Conservation (phyloP, 2,888 invertebrate species). For the Idaea aversata region DNA sequence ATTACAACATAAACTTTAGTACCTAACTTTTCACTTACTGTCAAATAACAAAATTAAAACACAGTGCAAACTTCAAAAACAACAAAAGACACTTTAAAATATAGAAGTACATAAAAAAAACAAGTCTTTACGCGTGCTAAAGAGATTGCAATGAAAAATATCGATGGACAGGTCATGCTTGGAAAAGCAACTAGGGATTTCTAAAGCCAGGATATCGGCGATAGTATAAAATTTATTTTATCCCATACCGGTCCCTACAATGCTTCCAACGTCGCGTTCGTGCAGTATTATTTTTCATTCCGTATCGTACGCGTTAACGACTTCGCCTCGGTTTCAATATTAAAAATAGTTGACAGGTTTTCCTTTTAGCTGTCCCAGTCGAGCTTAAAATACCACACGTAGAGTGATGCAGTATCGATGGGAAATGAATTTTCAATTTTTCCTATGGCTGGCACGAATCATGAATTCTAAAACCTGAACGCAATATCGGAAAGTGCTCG, state of each 20-base stretch:
- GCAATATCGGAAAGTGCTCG: not conserved
- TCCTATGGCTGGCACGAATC: not conserved
- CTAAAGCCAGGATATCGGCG: conserved; percentile 35
- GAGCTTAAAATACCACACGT: conserved; percentile 5
- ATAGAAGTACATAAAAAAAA: not conserved
- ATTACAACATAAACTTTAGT: not conserved
- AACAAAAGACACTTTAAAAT: not conserved
- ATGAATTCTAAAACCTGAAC: not conserved
- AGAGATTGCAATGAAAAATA: conserved; percentile 12
- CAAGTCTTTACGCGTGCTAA: not conserved
- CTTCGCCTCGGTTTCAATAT: conserved; percentile 40
- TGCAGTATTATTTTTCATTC: conserved; percentile 54
- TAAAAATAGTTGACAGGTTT: conserved; percentile 46
- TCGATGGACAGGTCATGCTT: conserved; percentile 10
- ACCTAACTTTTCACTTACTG: not conserved
- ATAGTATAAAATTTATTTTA: conserved; percentile 43
- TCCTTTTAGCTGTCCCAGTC: conserved; percentile 26
- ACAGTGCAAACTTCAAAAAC: not conserved
- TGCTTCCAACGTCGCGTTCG: conserved; percentile 31
- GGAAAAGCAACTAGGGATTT: conserved; percentile 18
- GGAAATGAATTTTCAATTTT: not conserved
- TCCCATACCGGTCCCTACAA: conserved; percentile 28
- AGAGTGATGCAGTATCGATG: not conserved
- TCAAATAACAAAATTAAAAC: not conserved
- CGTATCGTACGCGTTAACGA: conserved; percentile 48